These are phyloP conservation scores for Cordilura impudica DNA, from an alignment of 2,888 invertebrate genomes.

Conservation along the genomic window DNA sequence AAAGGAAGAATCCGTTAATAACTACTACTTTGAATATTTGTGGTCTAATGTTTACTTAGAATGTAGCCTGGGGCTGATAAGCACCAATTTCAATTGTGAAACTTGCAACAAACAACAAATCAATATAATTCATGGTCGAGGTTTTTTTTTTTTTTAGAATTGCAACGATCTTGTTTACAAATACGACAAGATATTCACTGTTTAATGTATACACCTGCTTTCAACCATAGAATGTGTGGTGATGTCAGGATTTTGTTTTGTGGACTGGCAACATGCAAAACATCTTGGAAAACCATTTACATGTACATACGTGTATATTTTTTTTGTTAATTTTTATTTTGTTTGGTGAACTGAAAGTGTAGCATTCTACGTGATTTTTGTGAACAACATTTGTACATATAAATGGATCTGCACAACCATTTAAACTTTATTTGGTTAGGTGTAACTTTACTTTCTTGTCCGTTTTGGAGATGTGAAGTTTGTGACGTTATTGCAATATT, in stretches of 20 bases:
- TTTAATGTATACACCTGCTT: too few relatives aligned
- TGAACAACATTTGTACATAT: not conserved
- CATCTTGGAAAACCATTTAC: conserved; percentile 32
- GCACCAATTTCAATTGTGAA: too few relatives aligned
- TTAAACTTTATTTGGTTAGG: conserved; percentile 15
- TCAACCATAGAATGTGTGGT: not conserved
- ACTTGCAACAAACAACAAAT: too few relatives aligned
- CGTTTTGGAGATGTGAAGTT: not conserved
- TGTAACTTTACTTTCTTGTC: conserved; percentile 22
- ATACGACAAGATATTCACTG: too few relatives aligned
- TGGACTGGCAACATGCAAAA: not conserved
- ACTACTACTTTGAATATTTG: too few relatives aligned
- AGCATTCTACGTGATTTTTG: not conserved
- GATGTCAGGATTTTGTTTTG: not conserved
- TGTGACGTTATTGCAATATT: conserved; percentile 20
- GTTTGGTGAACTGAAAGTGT: conserved; percentile 40
- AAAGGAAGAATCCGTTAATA: too few relatives aligned
- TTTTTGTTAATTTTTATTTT: conserved; percentile 19
- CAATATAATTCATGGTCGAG: too few relatives aligned
- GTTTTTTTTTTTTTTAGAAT: too few relatives aligned
- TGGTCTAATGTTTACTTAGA: too few relatives aligned
- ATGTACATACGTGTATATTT: conserved; percentile 1
- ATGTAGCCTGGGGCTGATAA: too few relatives aligned
- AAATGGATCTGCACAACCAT: not conserved
- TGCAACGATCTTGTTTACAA: too few relatives aligned